Conservation (phyloP, 2,113 vertebrate species). For the Eclectus roratus region DNA sequence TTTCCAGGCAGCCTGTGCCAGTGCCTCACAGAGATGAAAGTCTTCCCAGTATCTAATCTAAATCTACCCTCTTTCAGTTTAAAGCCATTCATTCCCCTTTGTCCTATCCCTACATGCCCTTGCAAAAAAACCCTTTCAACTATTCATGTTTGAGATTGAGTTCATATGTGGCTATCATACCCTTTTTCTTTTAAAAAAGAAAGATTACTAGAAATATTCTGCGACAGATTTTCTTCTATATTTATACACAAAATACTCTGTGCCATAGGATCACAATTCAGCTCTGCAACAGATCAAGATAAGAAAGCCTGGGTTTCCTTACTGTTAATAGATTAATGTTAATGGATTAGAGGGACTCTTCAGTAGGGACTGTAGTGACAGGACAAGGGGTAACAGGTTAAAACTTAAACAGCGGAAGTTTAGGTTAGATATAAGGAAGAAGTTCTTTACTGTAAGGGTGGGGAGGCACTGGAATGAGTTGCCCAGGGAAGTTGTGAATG, state of each 20-base stretch:
- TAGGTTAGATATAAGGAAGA: background rate
- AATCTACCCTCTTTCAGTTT: no score
- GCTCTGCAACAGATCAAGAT: background rate
- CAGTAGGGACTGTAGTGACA: background rate
- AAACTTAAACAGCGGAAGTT: background rate
- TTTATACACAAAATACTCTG: background rate
- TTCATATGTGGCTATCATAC: background rate
- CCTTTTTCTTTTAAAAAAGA: background rate
- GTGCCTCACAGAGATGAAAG: no score
- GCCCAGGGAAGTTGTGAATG: no score
- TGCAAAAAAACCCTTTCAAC: background rate
- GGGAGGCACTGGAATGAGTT: no score
- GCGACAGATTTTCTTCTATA: slow-evolving; percentile 15
- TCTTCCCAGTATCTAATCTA: no score
- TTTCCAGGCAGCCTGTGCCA: no score
- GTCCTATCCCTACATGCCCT: no score
- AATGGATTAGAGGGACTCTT: background rate
- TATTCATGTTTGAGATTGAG: background rate
- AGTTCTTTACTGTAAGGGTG: background rate
- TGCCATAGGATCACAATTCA: background rate
- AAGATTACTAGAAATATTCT: background rate
- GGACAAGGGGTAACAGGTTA: background rate
- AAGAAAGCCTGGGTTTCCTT: slow-evolving; percentile 8
- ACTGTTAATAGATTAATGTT: background rate
- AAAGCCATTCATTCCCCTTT: no score